Percentiles rank a stretch among this genome's conserved stretches.
Evolutionary conservation across 2,888 invertebrate genomes (phyloP).

Genomic region (Amphiduros pacificus): DNA sequence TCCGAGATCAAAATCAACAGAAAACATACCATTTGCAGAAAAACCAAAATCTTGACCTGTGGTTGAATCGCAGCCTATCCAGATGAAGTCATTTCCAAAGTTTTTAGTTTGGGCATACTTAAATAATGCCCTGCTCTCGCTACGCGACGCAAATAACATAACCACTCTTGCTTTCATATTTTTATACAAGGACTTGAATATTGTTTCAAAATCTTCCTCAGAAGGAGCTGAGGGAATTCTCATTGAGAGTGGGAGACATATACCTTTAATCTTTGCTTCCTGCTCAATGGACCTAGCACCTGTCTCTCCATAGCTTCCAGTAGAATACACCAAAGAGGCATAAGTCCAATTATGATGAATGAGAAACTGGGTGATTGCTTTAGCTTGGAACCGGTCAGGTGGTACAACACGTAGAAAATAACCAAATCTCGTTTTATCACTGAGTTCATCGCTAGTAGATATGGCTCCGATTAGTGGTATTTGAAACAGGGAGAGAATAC

Average conservation of each 20-base stretch:
- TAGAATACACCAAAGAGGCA: slow-evolving; percentile 9
- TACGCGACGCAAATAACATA: neutral
- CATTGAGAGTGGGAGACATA: slow-evolving; percentile 1
- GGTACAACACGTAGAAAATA: slow-evolving; percentile 44
- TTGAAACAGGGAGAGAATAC: slow-evolving; percentile 58
- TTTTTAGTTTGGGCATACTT: neutral
- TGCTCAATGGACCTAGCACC: neutral
- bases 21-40: slow-evolving; percentile 5
- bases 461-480: slow-evolving; percentile 62
- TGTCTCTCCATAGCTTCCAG: slow-evolving; percentile 15
- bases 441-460: slow-evolving; percentile 43
- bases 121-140: neutral
- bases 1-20: slow-evolving; percentile 5
- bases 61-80: slow-evolving; percentile 3
- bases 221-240: neutral
- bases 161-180: neutral
- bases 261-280: neutral
- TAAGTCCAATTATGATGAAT: slow-evolving; percentile 9
- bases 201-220: neutral
- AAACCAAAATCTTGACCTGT: neutral
- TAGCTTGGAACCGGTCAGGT: slow-evolving; percentile 36
- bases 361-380: slow-evolving; percentile 11
- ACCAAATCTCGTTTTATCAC: slow-evolving; percentile 40
- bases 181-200: neutral
- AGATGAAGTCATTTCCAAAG: neutral